phyloP scores from a whole-genome alignment of 2,888 invertebrate species.

The Tenodera sinensis region DNA sequence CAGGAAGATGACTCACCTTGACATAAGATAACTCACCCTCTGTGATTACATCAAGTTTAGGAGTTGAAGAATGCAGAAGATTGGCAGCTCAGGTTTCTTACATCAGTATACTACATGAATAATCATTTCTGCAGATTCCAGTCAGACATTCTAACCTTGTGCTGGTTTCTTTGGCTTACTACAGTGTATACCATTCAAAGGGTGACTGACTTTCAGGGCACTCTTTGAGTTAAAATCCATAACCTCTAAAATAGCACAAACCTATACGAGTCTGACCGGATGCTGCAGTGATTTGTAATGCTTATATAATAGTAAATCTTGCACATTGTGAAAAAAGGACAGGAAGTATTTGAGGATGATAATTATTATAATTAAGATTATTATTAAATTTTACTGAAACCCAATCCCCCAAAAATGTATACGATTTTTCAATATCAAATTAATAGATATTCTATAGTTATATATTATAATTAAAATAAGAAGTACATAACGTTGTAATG shows the following conservation, averaged over 20 bases:
- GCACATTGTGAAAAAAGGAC: slow-evolving; percentile 12
- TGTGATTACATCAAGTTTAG: slow-evolving; percentile 4
- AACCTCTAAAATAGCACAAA: not conserved
- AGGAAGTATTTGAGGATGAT: not conserved
- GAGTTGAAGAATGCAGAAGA: not conserved
- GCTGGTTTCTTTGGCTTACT: not conserved
- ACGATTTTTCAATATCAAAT: slow-evolving; percentile 51
- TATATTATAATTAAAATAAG: slow-evolving; percentile 23
- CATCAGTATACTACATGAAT: slow-evolving; percentile 22
- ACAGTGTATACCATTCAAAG: not conserved
- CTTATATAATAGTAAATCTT: slow-evolving; percentile 14
- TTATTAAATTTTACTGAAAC: slow-evolving; percentile 13
- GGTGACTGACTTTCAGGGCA: not conserved
- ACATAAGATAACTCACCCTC: slow-evolving; percentile 7
- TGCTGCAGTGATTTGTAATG: slow-evolving; percentile 3
- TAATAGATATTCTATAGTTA: slow-evolving; percentile 39
- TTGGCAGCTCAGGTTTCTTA: slow-evolving; percentile 20
- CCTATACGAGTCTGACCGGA: not conserved
- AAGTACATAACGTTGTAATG: slow-evolving; percentile 16
- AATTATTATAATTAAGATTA: not conserved
- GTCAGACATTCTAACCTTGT: not conserved
- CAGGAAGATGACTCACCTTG: slow-evolving; percentile 22
- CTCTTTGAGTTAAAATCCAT: not conserved
- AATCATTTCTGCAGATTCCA: slow-evolving; percentile 3
- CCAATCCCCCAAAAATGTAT: slow-evolving; percentile 44